These are phyloP conservation scores for Euura saliciscinereae DNA, from an alignment of 1,140 invertebrate species.

Conservation along the genomic window DNA sequence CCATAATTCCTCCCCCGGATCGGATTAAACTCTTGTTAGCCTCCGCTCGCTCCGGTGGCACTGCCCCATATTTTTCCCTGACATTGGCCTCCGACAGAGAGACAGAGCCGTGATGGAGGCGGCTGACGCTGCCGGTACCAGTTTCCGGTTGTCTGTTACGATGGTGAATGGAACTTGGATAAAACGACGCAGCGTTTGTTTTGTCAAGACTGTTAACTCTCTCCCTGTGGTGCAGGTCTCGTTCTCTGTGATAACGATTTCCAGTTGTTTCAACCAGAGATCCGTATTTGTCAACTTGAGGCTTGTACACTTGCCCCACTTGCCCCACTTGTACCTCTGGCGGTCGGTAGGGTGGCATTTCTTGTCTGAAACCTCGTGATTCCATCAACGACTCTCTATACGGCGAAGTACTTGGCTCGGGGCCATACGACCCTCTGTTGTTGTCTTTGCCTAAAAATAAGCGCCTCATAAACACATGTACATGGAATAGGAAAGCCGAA, in stretches of 20 bases:
- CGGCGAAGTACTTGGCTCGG: conserved; percentile 51
- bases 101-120: conserved; percentile 49
- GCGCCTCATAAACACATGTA: background rate
- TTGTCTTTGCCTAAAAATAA: conserved; percentile 42
- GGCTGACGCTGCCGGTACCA: conserved; percentile 49
- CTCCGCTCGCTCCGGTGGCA: conserved; percentile 45
- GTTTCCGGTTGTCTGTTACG: conserved; percentile 43
- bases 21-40: conserved; percentile 41
- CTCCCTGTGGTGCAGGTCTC: conserved; percentile 47
- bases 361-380: conserved; percentile 47
- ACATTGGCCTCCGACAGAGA: conserved; percentile 54
- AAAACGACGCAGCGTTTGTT: conserved; percentile 44
- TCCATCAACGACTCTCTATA: conserved; percentile 51
- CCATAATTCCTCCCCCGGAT: conserved; percentile 29
- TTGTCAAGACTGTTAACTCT: conserved; percentile 57
- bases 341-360: conserved; percentile 50
- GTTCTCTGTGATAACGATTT: conserved; percentile 49
- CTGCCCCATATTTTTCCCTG: conserved; percentile 49
- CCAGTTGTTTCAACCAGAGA: conserved; percentile 46
- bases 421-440: conserved; percentile 47
- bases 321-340: conserved; percentile 46
- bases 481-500: too few relatives aligned
- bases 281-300: conserved; percentile 51
- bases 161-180: conserved; percentile 41
- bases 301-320: conserved; percentile 41